A percentile compares a stretch with the other conserved stretches of the same genome.
Evolutionary conservation across 2,888 invertebrate species (phyloP).

Genomic region (Drosophila cracens): DNA sequence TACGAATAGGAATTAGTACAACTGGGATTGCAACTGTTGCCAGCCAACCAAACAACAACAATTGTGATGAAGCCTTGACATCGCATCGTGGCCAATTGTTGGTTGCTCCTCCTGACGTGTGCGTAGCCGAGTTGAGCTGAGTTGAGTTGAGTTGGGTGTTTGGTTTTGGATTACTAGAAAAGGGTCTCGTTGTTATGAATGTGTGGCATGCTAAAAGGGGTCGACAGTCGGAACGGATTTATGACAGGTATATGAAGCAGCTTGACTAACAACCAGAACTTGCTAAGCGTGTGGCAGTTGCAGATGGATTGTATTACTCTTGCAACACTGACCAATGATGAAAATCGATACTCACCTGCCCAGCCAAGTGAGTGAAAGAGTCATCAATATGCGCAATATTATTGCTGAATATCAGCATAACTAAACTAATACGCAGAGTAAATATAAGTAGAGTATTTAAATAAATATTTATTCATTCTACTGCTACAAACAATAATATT

Average conservation of each 20-base stretch:
- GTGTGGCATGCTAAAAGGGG: conserved; percentile 15
- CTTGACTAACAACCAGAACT: conserved; percentile 18
- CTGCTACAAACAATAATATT: neutral
- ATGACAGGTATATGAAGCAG: conserved; percentile 40
- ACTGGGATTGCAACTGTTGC: conserved; percentile 44
- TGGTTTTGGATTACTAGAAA: conserved; percentile 61
- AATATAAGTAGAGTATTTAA: neutral
- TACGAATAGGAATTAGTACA: conserved; percentile 14
- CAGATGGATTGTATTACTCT: conserved; percentile 43
- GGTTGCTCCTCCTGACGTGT: conserved; percentile 54
- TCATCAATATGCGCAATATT: neutral
- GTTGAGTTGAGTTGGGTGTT: conserved; percentile 4
- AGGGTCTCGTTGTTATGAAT: conserved; percentile 37
- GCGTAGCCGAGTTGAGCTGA: conserved; percentile 27
- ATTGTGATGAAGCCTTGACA: conserved; percentile 52
- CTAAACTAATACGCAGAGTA: neutral
- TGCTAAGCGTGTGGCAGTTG: conserved; percentile 5
- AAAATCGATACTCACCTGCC: conserved; percentile 4
- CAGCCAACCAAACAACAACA: conserved; percentile 9
- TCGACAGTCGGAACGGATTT: conserved; percentile 52
- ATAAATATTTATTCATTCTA: neutral
- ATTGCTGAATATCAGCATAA: neutral
- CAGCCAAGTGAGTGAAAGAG: conserved; percentile 16
- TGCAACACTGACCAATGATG: conserved; percentile 46
- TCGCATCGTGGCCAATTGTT: conserved; percentile 62